Conservation (phyloP, 1,140 invertebrate genomes). For the Drosophila tristis region DNA sequence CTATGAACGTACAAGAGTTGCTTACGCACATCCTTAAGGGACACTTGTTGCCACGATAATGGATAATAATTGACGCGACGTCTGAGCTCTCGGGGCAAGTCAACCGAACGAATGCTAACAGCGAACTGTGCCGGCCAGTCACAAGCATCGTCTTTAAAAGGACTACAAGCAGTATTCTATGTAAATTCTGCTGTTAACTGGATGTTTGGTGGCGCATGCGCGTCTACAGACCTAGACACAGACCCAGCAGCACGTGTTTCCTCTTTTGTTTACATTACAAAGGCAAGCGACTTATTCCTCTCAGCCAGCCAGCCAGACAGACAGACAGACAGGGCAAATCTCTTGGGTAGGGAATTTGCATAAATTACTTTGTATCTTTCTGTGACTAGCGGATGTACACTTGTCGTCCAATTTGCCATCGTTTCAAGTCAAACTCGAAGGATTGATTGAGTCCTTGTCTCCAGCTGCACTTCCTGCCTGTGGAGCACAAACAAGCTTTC, state of each 20-base stretch:
- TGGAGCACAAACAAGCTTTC: no score
- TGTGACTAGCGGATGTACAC: no score
- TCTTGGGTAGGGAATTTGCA: neutral
- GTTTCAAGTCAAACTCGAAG: no score
- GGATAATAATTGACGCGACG: neutral
- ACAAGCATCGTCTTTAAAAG: conserved; percentile 39
- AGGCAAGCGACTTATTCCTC: conserved; percentile 9
- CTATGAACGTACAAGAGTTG: conserved; percentile 12
- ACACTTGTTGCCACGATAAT: conserved; percentile 61
- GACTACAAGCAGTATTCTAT: conserved; percentile 19
- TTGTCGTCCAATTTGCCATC: no score
- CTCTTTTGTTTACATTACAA: conserved; percentile 58
- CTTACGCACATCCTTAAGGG: conserved; percentile 34
- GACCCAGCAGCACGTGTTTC: conserved; percentile 53
- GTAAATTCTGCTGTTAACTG: conserved; percentile 38
- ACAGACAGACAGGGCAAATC: conserved; percentile 1
- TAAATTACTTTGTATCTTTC: neutral
- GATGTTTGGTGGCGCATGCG: conserved; percentile 57
- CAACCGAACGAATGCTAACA: conserved; percentile 29
- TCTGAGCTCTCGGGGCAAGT: neutral
- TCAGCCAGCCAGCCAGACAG: neutral
- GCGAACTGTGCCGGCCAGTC: conserved; percentile 35
- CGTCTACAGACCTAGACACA: neutral
- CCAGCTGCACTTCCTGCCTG: no score
- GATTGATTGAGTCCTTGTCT: no score